Evolutionary conservation across 2,888 invertebrate genomes (phyloP), one percentile per base, ranked within the genome.

Genomic region (Eurois occulta): DNA sequence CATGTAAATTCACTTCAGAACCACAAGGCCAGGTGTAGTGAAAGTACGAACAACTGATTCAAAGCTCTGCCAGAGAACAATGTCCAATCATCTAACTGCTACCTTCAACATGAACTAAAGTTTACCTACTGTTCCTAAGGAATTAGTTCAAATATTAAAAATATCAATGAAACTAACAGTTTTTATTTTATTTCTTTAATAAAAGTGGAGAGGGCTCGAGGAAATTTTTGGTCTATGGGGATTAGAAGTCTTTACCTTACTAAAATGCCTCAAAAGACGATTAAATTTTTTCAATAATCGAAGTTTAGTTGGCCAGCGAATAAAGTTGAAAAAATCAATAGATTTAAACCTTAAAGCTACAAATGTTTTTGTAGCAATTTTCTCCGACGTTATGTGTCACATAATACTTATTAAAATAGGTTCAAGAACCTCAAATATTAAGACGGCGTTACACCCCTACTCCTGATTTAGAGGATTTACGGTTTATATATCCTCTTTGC

Each of bases 141-240:
- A 87, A 86, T 85, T 83, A 83, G 85, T 82, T 81, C 72, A 76
- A 86, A 77, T 84, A 85, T 84, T 85, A 21, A 48, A 58, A 73
- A 85, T 83, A 83, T 83, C 70, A 79, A 32, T 68, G 58, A 79
- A 83, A 82, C 75, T 16, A 16, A 41, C 11, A 16, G n/a, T 8
- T 48, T 18, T 18, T 58, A 16, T 28, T 58, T 58, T 16, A 16
- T 18, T 55, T 6, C 0, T 13, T 55, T n/a, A n/a, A 55, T n/a
- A n/a, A n/a, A 55, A 55, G n/a, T n/a, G 4, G 13, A 60, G 4
- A 69, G 7, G 58, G 8, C 13, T 18, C 4, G 0, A 18, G 24
- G 35, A 28, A n/a, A 60, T 11, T 38, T 1, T 24, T 7, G 16
- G 8, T 24, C 13, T 24, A 18, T 28, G 28, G 5, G 21, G 0